Evolutionary conservation across 2,113 vertebrate species (phyloP), one percentile per base, ranked within the genome.

Genomic region (Channa argus): DNA sequence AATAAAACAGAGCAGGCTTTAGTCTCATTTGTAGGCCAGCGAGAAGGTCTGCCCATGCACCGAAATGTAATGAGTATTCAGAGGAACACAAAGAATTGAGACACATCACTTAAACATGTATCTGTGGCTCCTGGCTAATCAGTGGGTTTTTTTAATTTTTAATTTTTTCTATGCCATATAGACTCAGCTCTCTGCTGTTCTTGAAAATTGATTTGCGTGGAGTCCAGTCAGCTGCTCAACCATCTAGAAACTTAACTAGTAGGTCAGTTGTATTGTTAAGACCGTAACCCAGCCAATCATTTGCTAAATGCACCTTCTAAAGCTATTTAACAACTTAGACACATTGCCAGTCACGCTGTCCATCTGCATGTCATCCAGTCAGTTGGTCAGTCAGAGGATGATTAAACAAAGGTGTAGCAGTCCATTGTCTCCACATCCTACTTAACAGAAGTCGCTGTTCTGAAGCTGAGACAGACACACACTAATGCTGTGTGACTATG

Each of bases 11-110:
- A 71, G 55, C 24, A 39, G 74, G 62, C 61, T 56, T 78, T 15
- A 41, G 44, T 70, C 79, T 85, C 80, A 84, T 88, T 85, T 75
- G 83, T 53, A 78, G 87, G 78, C 86, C 46, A 34, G 63, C 9
- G 41, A 80, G 81, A 69, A 86, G 85, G 77, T 83, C 63, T 54
- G 46, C 41, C 72, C 62, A 45, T 11, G 8, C 62, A 49, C 66
- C 24, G 52, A 70, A 86, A 74, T 36, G 59, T 71, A 77, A 91
- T 91, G 80, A 88, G 86, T 71, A 90, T 90, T 84, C 88, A 64
- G 76, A 63, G 41, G 70, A 69, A 63, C 67, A 52, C 24, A 3
- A 74, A 53, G 68, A 73, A 78, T 74, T 55, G 46, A 89, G 61
- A 89, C 71, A 59, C 83, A 79, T 69, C 80, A 73, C 72, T 61